Conservation (phyloP, 2,113 vertebrate species). For the Crotalus helleri region DNA sequence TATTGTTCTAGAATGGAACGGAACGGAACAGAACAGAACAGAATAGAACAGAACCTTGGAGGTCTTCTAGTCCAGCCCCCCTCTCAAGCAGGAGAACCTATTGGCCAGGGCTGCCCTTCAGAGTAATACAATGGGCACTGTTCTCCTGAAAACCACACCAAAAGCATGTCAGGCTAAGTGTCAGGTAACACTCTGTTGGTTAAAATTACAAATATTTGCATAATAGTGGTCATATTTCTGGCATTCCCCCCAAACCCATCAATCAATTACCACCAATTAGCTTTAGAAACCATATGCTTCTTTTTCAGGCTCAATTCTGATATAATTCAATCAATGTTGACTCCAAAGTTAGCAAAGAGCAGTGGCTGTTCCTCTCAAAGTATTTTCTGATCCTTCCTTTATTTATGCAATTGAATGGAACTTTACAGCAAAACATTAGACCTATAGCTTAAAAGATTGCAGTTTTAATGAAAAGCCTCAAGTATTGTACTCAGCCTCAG, state of each 20-base stretch:
- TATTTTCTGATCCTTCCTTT: not conserved
- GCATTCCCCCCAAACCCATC: not conserved
- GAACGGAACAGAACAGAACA: too few relatives aligned
- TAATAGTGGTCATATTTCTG: not conserved
- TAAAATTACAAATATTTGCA: not conserved
- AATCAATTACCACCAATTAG: not conserved
- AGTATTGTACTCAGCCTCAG: not conserved
- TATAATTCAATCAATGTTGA: not conserved
- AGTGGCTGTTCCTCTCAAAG: not conserved
- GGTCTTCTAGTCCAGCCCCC: too few relatives aligned
- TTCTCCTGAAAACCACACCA: not conserved
- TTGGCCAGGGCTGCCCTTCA: not conserved
- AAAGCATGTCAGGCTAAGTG: not conserved
- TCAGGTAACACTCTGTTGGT: not conserved
- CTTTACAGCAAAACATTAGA: not conserved
- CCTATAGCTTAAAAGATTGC: not conserved
- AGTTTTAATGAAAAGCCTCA: not conserved
- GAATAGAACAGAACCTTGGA: too few relatives aligned
- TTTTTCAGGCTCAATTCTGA: not conserved
- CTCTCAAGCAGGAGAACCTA: not conserved
- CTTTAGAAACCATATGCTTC: not conserved
- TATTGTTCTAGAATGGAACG: too few relatives aligned
- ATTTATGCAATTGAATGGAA: not conserved
- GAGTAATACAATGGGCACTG: not conserved
- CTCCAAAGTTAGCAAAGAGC: not conserved